These are phyloP conservation scores for Brachyalestes nurse DNA, from an alignment of 2,797 vertebrate species.

Conservation along the genomic window DNA sequence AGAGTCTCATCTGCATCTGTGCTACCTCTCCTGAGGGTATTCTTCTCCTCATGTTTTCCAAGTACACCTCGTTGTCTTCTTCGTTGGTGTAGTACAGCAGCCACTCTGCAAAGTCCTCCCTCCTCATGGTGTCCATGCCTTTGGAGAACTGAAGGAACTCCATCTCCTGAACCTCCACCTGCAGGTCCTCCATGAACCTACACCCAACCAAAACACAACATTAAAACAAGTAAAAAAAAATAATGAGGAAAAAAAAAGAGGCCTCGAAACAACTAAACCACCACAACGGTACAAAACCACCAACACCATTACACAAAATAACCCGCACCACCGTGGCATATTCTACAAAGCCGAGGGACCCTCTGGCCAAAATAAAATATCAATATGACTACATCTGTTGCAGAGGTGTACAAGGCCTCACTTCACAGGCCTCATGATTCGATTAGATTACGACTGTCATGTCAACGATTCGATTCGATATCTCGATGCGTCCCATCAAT, in stretches of 20 bases:
- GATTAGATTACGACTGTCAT: too few species aligned
- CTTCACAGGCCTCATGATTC: too few species aligned
- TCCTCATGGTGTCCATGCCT: constrained; percentile 93
- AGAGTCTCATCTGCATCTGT: background rate
- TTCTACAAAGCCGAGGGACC: too few species aligned
- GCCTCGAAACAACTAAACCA: background rate
- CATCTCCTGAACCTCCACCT: constrained; percentile 95
- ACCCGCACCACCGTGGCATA: too few species aligned
- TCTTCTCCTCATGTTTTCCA: constrained; percentile 92
- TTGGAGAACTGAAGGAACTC: constrained; percentile 96
- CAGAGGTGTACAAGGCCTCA: too few species aligned
- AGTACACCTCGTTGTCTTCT: constrained; percentile 91
- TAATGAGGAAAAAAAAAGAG: too few species aligned
- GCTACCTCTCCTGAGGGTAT: constrained; percentile 90
- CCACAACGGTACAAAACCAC: background rate
- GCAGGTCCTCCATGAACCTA: constrained; percentile 96
- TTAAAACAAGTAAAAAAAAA: too few species aligned
- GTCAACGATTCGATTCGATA: too few species aligned
- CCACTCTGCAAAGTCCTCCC: constrained; percentile 97
- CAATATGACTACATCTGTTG: too few species aligned
- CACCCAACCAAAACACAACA: constrained; percentile 15
- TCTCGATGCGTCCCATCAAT: too few species aligned
- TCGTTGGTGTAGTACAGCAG: constrained; percentile 95
- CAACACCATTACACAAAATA: background rate
- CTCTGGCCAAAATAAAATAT: too few species aligned